A percentile compares a stretch with the other conserved stretches of the same genome.
Conservation (phyloP, 2,113 vertebrate species). For the Acanthochromis polyacanthus region DNA sequence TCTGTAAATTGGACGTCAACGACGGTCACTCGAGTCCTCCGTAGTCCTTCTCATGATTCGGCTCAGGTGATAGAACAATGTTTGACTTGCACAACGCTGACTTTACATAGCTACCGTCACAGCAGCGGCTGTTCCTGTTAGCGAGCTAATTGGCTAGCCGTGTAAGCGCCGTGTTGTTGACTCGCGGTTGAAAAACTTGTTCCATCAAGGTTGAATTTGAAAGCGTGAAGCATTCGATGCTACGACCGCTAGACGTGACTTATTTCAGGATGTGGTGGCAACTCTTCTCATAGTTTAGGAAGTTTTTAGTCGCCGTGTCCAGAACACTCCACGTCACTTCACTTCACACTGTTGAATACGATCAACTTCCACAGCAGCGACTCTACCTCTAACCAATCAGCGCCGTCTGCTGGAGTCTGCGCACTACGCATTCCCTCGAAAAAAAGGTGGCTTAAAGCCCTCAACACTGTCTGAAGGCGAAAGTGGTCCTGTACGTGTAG, state of each 20-base stretch:
- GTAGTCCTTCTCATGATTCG: slow-evolving; percentile 22
- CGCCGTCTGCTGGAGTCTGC: slow-evolving; percentile 58
- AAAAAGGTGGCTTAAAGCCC: fast-evolving
- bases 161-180: background rate
- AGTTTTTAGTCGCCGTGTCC: slow-evolving; percentile 52
- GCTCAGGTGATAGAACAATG: background rate
- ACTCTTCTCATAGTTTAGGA: slow-evolving; percentile 37
- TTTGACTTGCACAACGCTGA: slow-evolving; percentile 16
- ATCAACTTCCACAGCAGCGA: slow-evolving; percentile 38
- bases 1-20: background rate
- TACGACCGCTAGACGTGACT: too few relatives aligned
- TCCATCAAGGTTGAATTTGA: background rate
- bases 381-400: slow-evolving; percentile 53
- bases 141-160: slow-evolving; percentile 68
- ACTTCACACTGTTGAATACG: slow-evolving; percentile 33
- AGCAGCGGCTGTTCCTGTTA: slow-evolving; percentile 29
- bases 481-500: background rate
- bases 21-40: background rate
- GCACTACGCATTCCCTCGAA: slow-evolving; percentile 10
- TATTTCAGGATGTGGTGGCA: background rate
- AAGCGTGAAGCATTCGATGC: background rate
- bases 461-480: slow-evolving; percentile 24
- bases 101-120: slow-evolving; percentile 21
- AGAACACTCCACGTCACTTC: slow-evolving; percentile 67
- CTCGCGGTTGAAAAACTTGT: background rate